Percentiles rank a stretch among this genome's conserved stretches.
These are phyloP conservation scores for Charadrius vociferus DNA, from an alignment of 2,113 vertebrate species.

Conservation along the genomic window DNA sequence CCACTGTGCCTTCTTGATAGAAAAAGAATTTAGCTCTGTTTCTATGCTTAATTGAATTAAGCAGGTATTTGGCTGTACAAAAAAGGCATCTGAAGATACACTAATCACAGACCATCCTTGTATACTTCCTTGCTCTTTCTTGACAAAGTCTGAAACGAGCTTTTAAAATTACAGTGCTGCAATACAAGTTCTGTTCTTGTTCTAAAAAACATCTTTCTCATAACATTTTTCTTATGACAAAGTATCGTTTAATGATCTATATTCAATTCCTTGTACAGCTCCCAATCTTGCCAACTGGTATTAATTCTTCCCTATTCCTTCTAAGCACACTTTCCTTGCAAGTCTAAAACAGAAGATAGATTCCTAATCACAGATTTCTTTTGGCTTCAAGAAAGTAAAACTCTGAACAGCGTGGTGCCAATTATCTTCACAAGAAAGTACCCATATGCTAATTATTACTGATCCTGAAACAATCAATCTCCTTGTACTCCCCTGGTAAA, in stretches of 20 bases:
- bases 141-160: background rate
- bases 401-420: slow-evolving; percentile 20
- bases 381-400: slow-evolving; percentile 35
- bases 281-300: background rate
- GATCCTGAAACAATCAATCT: slow-evolving; percentile 55
- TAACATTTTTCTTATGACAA: background rate
- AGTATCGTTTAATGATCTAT: background rate
- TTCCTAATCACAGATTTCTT: slow-evolving; percentile 45
- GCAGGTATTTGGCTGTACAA: background rate
- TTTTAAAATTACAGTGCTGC: background rate
- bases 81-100: background rate
- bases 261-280: slow-evolving; percentile 7
- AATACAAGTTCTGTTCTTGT: background rate
- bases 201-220: background rate
- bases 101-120: background rate
- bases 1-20: background rate
- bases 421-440: slow-evolving; percentile 52
- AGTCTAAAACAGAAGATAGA: slow-evolving; percentile 15
- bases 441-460: slow-evolving; percentile 33
- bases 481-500: slow-evolving; percentile 54
- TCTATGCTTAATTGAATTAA: background rate
- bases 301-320: slow-evolving; percentile 9
- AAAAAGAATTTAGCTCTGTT: background rate
- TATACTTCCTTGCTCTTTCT: background rate
- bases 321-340: background rate